Evolutionary conservation across 2,113 vertebrate genomes (phyloP).

Genomic region (Platycercus adscitus): DNA sequence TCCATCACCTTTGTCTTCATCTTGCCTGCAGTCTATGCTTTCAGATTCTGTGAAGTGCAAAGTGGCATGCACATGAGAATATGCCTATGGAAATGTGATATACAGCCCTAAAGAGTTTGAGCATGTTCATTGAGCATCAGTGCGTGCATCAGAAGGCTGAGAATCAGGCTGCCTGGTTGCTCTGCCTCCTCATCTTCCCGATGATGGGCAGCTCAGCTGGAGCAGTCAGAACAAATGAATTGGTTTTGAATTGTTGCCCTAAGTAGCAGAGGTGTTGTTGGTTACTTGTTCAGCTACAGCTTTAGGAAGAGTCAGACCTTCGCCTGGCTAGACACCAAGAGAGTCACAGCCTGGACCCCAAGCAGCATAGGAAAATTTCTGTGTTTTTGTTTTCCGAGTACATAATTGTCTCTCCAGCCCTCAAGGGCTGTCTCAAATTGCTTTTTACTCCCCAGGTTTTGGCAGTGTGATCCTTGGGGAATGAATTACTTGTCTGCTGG

Average conservation of each 20-base stretch:
- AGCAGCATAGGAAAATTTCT: neutral
- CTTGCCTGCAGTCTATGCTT: neutral
- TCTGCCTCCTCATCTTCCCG: neutral
- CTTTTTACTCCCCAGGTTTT: neutral
- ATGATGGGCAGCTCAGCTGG: neutral
- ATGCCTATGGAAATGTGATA: neutral
- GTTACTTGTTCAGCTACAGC: neutral
- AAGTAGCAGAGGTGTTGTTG: neutral
- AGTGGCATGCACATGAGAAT: neutral
- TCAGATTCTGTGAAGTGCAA: neutral
- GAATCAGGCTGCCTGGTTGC: neutral
- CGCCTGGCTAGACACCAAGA: neutral
- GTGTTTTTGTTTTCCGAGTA: neutral
- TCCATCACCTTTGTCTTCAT: neutral
- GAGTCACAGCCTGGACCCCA: neutral
- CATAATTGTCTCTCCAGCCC: neutral
- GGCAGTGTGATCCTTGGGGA: neutral
- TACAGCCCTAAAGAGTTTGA: neutral
- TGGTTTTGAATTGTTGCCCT: neutral
- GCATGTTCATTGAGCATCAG: accelerated
- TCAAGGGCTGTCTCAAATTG: neutral
- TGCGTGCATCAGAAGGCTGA: neutral
- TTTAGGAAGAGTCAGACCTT: neutral
- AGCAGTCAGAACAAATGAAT: neutral
- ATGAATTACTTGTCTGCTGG: neutral